Percentiles rank a stretch among this genome's conserved stretches.
These are phyloP conservation scores for Cnemophilus loriae DNA, from an alignment of 2,113 vertebrate genomes.

Conservation along the genomic window DNA sequence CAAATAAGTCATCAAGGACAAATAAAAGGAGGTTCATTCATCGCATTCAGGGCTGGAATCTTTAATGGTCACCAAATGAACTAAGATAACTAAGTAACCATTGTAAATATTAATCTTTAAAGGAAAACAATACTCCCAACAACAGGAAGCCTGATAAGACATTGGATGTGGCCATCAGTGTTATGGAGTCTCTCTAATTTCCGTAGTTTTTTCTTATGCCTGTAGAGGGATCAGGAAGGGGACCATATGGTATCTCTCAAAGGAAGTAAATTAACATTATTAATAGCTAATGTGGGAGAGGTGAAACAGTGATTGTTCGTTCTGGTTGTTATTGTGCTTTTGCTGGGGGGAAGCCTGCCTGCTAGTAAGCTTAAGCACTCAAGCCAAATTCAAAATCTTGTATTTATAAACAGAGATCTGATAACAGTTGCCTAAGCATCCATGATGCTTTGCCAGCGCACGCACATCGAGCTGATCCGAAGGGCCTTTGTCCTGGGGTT, in stretches of 20 bases:
- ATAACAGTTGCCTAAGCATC: conserved; percentile 36
- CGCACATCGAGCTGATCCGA: not conserved
- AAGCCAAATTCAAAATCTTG: conserved; percentile 32
- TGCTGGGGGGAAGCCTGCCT: conserved; percentile 28
- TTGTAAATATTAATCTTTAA: conserved; percentile 69
- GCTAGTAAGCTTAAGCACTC: conserved; percentile 29
- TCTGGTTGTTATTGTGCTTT: conserved; percentile 52
- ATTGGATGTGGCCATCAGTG: conserved; percentile 57
- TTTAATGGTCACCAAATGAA: conserved; percentile 64
- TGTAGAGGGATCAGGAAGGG: conserved; percentile 46
- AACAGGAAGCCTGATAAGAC: conserved; percentile 66
- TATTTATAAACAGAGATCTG: conserved; percentile 57
- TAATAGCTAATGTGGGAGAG: conserved; percentile 63
- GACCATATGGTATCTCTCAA: conserved; percentile 49
- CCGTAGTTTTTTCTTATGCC: conserved; percentile 54
- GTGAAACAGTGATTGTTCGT: conserved; percentile 51
- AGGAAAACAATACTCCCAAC: conserved; percentile 64
- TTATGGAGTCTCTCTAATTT: conserved; percentile 54
- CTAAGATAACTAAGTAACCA: conserved; percentile 65
- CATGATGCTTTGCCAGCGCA: conserved; percentile 33
- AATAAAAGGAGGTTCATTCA: conserved; percentile 67
- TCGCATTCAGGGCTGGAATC: conserved; percentile 48
- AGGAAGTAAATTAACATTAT: conserved; percentile 65
- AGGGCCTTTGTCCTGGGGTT: not conserved
- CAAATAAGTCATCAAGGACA: conserved; percentile 64